Evolutionary conservation across 2,888 invertebrate species (phyloP), one percentile per base, ranked within the genome.

Genomic region (Trissolcus brochymenae): DNA sequence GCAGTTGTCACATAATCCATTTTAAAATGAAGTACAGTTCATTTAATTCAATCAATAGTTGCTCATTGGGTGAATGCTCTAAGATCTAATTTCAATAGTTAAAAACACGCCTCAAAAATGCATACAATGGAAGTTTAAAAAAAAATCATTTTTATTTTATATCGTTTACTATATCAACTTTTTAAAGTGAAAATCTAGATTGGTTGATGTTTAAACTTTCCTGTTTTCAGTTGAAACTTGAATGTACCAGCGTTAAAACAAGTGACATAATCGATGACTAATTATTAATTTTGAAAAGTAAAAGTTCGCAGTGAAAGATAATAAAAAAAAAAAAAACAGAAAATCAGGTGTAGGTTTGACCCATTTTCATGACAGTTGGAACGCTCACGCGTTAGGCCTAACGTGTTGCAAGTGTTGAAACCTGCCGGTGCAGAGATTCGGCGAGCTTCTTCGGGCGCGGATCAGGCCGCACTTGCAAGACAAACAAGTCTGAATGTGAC

Each of bases 1-100:
- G 84, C 80, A 73, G 70, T 76, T 84, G 80, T 77, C 82, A 74
- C 57, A 57, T 84, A 84, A 84, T 83, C 82, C 81, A 62, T 76
- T 76, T 71, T 75, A 80, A 82, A 78, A 60, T 65, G 59, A 74
- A 68, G 79, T 83, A 84, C 35, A 84, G 80, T 84, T 81, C 72
- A 79, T 84, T 84, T 83, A 78, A 66, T 67, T 21, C 80, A 78
- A 70, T 82, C 81, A 82, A 82, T 83, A 79, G 76, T 7, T 80
- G 80, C 46, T 75, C 25, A 70, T 65, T 55, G 57, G 74, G 66
- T 74, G 74, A 78, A 78, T 49, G 74, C 61, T 46, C 59, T 19
- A 40, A 43, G n/a, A 7, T 55, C 46, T 21, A 43, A 61, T 61
- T 51, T 9, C 14, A 6, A 51, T 51, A 51, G 35, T 51, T 9